A percentile compares a stretch with the other conserved stretches of the same genome.
Conservation (phyloP, 2,113 vertebrate species). For the Microtus oregoni region DNA sequence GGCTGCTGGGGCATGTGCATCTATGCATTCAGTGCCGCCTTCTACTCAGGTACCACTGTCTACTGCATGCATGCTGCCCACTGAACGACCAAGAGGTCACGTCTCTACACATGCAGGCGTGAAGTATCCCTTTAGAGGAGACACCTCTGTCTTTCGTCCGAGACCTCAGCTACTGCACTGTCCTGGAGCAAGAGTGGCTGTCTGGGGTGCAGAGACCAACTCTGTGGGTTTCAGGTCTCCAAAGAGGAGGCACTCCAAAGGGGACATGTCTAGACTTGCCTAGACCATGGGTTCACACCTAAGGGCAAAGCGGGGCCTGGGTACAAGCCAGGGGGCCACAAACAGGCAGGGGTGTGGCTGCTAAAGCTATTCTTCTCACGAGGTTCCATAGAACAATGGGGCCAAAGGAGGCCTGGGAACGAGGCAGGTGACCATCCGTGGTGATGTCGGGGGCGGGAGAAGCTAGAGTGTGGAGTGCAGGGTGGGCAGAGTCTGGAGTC, state of each 20-base stretch:
- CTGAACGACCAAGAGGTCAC: no score
- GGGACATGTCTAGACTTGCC: neutral
- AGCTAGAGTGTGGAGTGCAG: rapidly evolving
- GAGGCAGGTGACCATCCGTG: no score
- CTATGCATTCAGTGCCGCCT: slow-evolving; percentile 98
- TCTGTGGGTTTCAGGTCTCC: neutral
- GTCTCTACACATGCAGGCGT: rapidly evolving
- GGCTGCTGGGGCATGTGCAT: slow-evolving; percentile 99
- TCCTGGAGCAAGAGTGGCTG: no score
- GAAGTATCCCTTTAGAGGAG: no score
- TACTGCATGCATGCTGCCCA: neutral
- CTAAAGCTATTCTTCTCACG: rapidly evolving
- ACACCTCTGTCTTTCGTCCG: neutral
- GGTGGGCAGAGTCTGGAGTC: neutral
- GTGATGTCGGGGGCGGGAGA: rapidly evolving
- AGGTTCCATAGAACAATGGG: neutral
- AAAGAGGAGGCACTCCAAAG: neutral
- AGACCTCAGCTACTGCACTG: neutral
- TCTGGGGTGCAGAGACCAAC: no score
- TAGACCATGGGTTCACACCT: rapidly evolving
- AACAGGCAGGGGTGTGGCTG: rapidly evolving
- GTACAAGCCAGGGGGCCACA: neutral
- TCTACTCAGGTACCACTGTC: slow-evolving; percentile 93
- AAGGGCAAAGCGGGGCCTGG: no score
- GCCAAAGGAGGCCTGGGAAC: neutral